These are phyloP conservation scores for Panagrolaimus sp. DNA, from an alignment of 1,140 invertebrate species.

Conservation along the genomic window DNA sequence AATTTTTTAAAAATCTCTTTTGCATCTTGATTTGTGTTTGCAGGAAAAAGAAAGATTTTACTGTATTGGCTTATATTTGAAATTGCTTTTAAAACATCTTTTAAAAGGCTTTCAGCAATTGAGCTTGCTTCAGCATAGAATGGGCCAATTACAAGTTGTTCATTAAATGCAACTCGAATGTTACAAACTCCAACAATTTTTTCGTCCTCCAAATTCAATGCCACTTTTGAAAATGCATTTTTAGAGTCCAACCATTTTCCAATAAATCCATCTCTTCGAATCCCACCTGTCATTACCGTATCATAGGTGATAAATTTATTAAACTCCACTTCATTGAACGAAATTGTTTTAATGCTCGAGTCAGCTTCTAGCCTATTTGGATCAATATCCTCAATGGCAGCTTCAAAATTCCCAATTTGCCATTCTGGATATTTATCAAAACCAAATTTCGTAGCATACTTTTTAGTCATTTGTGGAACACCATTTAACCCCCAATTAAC, in stretches of 20 bases:
- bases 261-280: background rate
- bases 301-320: background rate
- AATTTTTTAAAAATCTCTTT: background rate
- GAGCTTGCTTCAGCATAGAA: background rate
- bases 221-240: background rate
- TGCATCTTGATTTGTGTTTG: background rate
- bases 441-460: slow-evolving; percentile 1
- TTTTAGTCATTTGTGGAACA: slow-evolving; percentile 1
- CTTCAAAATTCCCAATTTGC: background rate
- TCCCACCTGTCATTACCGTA: background rate
- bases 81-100: background rate
- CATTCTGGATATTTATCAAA: slow-evolving; percentile 9
- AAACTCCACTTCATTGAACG: background rate
- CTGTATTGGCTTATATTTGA: background rate
- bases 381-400: background rate
- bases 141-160: background rate
- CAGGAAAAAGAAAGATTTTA: background rate
- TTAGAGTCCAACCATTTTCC: background rate
- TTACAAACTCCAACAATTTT: background rate
- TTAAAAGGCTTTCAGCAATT: background rate
- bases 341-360: background rate
- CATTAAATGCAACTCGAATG: background rate
- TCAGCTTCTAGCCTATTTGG: background rate
- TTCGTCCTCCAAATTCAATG: background rate
- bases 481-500: background rate